Conservation (phyloP, 2,888 invertebrate species). For the Prenolepis imparis region DNA sequence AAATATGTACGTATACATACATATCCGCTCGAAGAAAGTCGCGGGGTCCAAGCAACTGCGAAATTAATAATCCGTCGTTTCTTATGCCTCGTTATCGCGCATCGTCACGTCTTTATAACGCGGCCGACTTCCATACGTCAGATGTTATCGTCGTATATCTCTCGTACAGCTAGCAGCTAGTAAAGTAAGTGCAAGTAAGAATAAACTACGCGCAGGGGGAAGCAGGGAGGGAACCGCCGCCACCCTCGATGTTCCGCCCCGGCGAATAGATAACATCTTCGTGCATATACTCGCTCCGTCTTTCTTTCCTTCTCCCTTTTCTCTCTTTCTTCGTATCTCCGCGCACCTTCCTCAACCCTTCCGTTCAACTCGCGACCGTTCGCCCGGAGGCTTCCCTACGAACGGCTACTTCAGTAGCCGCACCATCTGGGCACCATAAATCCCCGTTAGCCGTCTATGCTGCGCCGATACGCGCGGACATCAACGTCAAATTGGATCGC, state of each 20-base stretch:
- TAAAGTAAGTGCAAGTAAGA: constrained; percentile 80
- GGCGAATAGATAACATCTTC: constrained; percentile 81
- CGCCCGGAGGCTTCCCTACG: constrained; percentile 74
- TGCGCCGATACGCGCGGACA: constrained; percentile 59
- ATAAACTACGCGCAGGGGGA: constrained; percentile 78
- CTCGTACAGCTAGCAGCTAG: constrained; percentile 80
- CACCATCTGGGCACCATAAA: constrained; percentile 74
- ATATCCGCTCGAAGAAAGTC: constrained; percentile 21
- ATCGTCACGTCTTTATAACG: constrained; percentile 83
- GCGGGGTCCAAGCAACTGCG: constrained; percentile 52
- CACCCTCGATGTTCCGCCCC: constrained; percentile 80
- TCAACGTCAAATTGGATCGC: not conserved
- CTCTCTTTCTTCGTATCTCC: constrained; percentile 63
- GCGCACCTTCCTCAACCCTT: constrained; percentile 71
- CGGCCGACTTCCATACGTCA: constrained; percentile 78
- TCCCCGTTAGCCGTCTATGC: constrained; percentile 69
- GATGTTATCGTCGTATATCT: constrained; percentile 80
- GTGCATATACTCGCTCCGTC: constrained; percentile 64
- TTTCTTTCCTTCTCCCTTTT: constrained; percentile 37
- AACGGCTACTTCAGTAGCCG: constrained; percentile 76
- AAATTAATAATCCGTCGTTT: constrained; percentile 80
- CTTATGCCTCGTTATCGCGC: constrained; percentile 78
- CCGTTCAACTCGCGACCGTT: constrained; percentile 74
- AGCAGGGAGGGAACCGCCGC: constrained; percentile 73
- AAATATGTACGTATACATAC: not conserved